Conservation (phyloP, 1,140 invertebrate species). For the Atopsyche davidsoni region DNA sequence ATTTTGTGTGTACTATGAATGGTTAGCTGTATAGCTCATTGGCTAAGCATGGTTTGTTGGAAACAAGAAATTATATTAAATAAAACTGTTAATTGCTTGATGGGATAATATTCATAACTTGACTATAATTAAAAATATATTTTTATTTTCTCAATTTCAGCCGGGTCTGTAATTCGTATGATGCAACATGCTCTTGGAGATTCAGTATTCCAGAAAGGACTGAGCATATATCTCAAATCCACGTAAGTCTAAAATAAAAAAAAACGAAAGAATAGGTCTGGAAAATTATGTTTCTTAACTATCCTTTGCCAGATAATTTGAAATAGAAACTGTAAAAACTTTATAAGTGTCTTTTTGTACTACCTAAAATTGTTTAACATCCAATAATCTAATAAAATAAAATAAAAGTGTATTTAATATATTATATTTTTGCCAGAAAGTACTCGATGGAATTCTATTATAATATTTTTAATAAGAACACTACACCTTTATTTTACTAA, state of each 20-base stretch:
- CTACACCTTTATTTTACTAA: background rate
- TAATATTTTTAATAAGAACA: background rate
- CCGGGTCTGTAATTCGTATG: conserved; percentile 53
- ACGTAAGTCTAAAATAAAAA: conserved; percentile 37
- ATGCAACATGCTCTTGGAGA: conserved; percentile 47
- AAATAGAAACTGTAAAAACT: background rate
- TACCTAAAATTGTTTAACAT: background rate
- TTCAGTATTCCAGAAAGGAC: conserved; percentile 40
- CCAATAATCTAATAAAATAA: background rate
- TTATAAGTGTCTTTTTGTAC: background rate
- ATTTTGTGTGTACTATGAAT: background rate
- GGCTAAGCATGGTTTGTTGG: background rate
- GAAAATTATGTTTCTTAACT: too few species aligned
- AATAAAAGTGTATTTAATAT: background rate
- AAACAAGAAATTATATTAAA: background rate
- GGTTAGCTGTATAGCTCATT: background rate
- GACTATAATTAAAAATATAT: background rate
- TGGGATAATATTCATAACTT: background rate
- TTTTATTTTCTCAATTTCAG: conserved; percentile 33
- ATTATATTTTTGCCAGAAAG: background rate
- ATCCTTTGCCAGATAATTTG: background rate
- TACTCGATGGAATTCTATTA: too few species aligned
- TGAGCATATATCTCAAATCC: conserved; percentile 38
- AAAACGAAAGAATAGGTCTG: too few species aligned
- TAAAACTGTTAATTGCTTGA: background rate